A percentile compares a stretch with the other conserved stretches of the same genome.
phyloP scores from a whole-genome alignment of 2,888 invertebrate species.

The Smittia sp. region DNA sequence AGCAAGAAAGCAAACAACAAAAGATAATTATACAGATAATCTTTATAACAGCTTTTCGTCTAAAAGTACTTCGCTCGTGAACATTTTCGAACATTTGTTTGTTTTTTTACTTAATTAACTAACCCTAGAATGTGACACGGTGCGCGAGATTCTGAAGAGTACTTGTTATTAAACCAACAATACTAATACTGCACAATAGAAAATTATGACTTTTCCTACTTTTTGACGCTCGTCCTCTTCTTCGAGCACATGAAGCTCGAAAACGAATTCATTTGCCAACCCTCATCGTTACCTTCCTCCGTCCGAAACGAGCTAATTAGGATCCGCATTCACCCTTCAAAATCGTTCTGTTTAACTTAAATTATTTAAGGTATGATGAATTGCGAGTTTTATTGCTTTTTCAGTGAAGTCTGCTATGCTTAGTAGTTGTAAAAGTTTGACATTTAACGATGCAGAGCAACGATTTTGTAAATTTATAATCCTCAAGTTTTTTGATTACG shows the following conservation, averaged over 20 bases:
- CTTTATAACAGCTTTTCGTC: not conserved
- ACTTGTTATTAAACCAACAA: not conserved
- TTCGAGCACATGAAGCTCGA: not conserved
- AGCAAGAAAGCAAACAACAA: slow-evolving; percentile 15
- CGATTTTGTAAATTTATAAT: slow-evolving; percentile 32
- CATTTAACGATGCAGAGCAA: not conserved
- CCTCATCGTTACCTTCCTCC: not conserved
- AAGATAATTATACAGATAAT: slow-evolving; percentile 36
- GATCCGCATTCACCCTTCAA: not conserved
- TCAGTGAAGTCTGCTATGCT: not conserved
- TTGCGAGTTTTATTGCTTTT: slow-evolving; percentile 33
- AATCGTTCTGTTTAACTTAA: not conserved
- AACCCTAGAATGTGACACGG: slow-evolving; percentile 13
- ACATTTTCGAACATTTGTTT: not conserved
- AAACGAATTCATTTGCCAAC: not conserved
- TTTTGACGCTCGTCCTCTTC: not conserved
- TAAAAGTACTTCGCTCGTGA: slow-evolving; percentile 13
- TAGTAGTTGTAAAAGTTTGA: not conserved
- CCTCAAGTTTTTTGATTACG: slow-evolving; percentile 34
- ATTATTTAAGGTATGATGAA: slow-evolving; percentile 12
- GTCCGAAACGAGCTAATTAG: not conserved
- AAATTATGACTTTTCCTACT: slow-evolving; percentile 35
- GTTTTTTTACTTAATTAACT: not conserved
- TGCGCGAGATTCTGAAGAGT: not conserved
- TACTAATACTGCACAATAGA: slow-evolving; percentile 36